phyloP scores from a whole-genome alignment of 2,888 invertebrate genomes.

The Melieria picta region DNA sequence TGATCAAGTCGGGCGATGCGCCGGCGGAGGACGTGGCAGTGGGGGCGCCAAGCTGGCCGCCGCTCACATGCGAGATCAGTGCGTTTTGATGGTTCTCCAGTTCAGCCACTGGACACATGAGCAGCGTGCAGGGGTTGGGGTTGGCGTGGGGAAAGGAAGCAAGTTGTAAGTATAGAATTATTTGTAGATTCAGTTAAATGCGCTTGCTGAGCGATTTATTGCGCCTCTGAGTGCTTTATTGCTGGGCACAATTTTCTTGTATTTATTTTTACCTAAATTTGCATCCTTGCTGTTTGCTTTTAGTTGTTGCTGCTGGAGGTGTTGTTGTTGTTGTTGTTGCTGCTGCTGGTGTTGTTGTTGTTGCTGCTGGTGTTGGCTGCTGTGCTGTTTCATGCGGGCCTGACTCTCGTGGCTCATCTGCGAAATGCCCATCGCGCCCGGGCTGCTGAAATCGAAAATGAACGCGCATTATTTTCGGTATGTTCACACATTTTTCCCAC shows the following conservation, averaged over 20 bases:
- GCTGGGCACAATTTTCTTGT: conserved; percentile 5
- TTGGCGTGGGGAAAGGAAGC: neutral
- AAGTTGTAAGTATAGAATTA: conserved; percentile 8
- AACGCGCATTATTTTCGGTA: no score
- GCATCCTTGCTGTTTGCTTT: conserved; percentile 47
- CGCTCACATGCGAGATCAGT: conserved; percentile 42
- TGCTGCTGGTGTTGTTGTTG: conserved; percentile 49
- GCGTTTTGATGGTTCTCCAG: conserved; percentile 52
- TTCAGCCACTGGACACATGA: conserved; percentile 42
- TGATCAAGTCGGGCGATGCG: conserved; percentile 59
- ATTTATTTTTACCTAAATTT: conserved; percentile 42
- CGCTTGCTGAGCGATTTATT: conserved; percentile 25
- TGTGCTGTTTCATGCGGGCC: conserved; percentile 60
- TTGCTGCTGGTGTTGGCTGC: conserved; percentile 45
- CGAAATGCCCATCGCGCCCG: conserved; percentile 56
- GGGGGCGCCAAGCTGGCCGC: conserved; percentile 41
- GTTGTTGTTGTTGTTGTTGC: conserved; percentile 41
- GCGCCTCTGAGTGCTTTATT: conserved; percentile 14
- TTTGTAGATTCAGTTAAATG: conserved; percentile 28
- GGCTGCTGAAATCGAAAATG: conserved; percentile 38
- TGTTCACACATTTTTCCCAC: neutral
- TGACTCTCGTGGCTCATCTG: conserved; percentile 64
- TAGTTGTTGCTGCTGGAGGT: conserved; percentile 42
- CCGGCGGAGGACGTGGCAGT: conserved; percentile 58
- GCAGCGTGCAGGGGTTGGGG: conserved; percentile 9